Conservation (phyloP, 2,888 invertebrate genomes). For the Liodrosophila aerea region DNA sequence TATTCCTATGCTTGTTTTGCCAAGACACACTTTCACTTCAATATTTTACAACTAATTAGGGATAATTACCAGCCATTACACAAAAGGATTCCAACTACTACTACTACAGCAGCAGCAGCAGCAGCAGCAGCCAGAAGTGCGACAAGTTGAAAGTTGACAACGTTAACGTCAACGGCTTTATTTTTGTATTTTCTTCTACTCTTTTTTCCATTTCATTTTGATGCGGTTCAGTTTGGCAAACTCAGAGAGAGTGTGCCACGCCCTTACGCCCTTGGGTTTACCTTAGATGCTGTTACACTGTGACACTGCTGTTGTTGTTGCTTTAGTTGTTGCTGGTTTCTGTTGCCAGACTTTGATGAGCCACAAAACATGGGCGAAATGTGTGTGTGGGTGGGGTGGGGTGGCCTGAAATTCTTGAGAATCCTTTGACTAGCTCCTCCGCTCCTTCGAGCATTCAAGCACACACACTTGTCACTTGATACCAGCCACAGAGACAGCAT, state of each 20-base stretch:
- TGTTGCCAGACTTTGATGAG: conserved; percentile 9
- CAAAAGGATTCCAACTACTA: conserved; percentile 27
- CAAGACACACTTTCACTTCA: conserved; percentile 46
- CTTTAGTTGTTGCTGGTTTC: background rate
- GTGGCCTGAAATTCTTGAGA: conserved; percentile 14
- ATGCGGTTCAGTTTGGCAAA: background rate
- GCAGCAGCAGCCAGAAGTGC: no score
- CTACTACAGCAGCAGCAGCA: no score
- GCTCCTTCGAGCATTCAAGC: background rate
- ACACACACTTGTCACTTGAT: conserved; percentile 5
- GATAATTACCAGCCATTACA: conserved; percentile 63
- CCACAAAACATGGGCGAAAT: background rate
- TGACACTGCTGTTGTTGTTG: conserved; percentile 6
- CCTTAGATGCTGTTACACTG: conserved; percentile 1
- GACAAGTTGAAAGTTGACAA: conserved; percentile 26
- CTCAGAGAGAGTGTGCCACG: background rate
- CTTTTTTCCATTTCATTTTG: background rate
- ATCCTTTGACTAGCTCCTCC: conserved; percentile 14
- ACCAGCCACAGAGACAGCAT: conserved; percentile 5
- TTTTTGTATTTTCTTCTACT: background rate
- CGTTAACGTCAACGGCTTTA: conserved; percentile 10
- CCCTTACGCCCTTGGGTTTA: conserved; percentile 3
- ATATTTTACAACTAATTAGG: conserved; percentile 69
- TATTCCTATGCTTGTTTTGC: conserved; percentile 16
- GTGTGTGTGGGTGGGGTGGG: no score